These are phyloP conservation scores for Pycnomerus fuliginosus DNA, from an alignment of 2,888 invertebrate genomes.

Conservation along the genomic window DNA sequence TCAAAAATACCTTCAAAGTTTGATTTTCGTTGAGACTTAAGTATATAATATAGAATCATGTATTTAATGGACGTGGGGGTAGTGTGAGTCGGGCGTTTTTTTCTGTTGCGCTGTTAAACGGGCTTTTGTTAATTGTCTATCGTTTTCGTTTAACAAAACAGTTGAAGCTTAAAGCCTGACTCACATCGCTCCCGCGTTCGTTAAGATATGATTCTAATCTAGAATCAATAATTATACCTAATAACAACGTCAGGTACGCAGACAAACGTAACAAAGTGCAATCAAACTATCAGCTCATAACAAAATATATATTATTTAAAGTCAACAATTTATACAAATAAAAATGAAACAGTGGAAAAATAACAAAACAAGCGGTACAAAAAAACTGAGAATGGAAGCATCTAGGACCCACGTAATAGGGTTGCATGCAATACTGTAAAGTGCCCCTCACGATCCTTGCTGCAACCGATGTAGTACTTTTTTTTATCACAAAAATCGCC, in stretches of 20 bases:
- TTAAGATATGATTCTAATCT: no score
- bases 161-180: no score
- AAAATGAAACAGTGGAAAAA: slow-evolving; percentile 52
- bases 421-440: slow-evolving; percentile 45
- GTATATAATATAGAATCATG: slow-evolving; percentile 27
- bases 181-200: no score
- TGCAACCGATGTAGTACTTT: no score
- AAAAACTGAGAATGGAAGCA: slow-evolving; percentile 44
- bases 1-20: slow-evolving; percentile 28
- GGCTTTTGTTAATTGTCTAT: no score
- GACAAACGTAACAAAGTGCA: slow-evolving; percentile 40
- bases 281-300: slow-evolving; percentile 47
- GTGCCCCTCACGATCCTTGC: slow-evolving; percentile 35
- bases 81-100: no score
- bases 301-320: slow-evolving; percentile 62
- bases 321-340: slow-evolving; percentile 53
- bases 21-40: slow-evolving; percentile 42
- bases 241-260: slow-evolving; percentile 46
- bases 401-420: slow-evolving; percentile 46
- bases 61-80: no score
- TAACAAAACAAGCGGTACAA: slow-evolving; percentile 47
- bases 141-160: no score
- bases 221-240: slow-evolving; percentile 34
- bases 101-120: no score
- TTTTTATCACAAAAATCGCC: no score